These are phyloP conservation scores for Baronia brevicornis DNA, from an alignment of 2,888 invertebrate species.

Conservation along the genomic window DNA sequence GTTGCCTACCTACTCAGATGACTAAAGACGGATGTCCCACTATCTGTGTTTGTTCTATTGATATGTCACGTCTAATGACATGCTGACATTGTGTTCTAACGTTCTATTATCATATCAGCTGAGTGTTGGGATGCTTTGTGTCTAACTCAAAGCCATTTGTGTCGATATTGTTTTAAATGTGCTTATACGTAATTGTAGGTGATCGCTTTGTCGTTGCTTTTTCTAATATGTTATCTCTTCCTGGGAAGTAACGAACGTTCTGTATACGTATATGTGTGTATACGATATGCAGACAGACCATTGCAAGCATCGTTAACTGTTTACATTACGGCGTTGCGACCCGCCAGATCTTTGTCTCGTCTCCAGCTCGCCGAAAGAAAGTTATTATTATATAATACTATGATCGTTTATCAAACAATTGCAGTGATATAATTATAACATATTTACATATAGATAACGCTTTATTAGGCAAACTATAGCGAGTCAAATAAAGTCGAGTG, in stretches of 20 bases:
- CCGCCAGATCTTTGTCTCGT: too few relatives aligned
- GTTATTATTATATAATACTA: too few relatives aligned
- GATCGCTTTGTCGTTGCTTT: slow-evolving; percentile 1
- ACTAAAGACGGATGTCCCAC: slow-evolving; percentile 42
- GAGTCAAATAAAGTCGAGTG: slow-evolving; percentile 2
- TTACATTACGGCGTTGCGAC: too few relatives aligned
- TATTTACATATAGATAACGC: too few relatives aligned
- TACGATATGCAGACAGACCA: too few relatives aligned
- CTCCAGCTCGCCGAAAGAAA: too few relatives aligned
- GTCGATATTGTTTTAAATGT: slow-evolving; percentile 3
- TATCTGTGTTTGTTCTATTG: slow-evolving; percentile 47
- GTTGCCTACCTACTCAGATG: slow-evolving; percentile 20
- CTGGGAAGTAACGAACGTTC: too few relatives aligned
- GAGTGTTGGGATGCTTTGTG: slow-evolving; percentile 25
- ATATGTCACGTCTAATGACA: slow-evolving; percentile 53
- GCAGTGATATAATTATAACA: too few relatives aligned
- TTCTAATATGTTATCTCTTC: too few relatives aligned
- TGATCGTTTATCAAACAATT: too few relatives aligned
- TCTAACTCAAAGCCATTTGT: slow-evolving; percentile 6
- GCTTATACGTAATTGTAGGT: slow-evolving; percentile 1
- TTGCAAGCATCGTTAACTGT: too few relatives aligned
- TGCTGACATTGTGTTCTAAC: slow-evolving; percentile 40
- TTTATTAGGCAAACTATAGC: slow-evolving; percentile 8
- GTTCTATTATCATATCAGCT: slow-evolving; percentile 39
- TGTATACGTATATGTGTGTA: too few relatives aligned